A percentile compares a stretch with the other conserved stretches of the same genome.
Evolutionary conservation across 2,797 vertebrate species (phyloP).

Genomic region (Rhyacichthys aspro): DNA sequence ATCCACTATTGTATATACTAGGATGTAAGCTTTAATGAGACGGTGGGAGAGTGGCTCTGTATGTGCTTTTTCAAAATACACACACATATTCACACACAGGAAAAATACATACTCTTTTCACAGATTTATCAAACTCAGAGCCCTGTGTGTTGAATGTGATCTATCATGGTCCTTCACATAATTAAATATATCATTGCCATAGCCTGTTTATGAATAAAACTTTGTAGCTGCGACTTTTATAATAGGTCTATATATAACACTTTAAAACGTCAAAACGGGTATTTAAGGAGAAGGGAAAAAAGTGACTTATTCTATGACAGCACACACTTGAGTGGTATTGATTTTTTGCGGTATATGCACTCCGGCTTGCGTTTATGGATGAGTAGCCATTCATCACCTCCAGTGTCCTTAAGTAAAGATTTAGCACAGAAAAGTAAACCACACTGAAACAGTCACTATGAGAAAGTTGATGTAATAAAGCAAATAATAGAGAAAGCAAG

Average conservation of each 20-base stretch:
- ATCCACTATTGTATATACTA: no score
- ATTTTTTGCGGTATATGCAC: slow-evolving; percentile 25
- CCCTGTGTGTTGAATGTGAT: no score
- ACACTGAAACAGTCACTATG: slow-evolving; percentile 22
- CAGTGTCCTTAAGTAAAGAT: slow-evolving; percentile 22
- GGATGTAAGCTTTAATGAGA: no score
- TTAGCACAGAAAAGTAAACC: slow-evolving; percentile 23
- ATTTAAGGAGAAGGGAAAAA: not conserved
- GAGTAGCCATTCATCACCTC: slow-evolving; percentile 35
- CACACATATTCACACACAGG: no score
- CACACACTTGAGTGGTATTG: slow-evolving; percentile 16
- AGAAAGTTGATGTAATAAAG: slow-evolving; percentile 17
- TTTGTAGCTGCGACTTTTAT: no score
- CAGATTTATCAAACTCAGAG: no score
- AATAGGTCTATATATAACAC: not conserved
- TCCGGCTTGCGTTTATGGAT: slow-evolving; percentile 29
- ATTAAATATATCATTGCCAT: no score
- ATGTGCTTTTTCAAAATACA: no score
- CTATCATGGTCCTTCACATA: no score
- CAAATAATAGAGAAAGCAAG: slow-evolving; percentile 27
- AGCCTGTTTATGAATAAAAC: no score
- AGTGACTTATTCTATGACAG: not conserved
- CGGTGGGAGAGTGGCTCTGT: no score
- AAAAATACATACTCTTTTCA: no score
- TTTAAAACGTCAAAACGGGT: not conserved